phyloP scores from a whole-genome alignment of 1,140 invertebrate genomes.

The Sarcophaga peregrina region DNA sequence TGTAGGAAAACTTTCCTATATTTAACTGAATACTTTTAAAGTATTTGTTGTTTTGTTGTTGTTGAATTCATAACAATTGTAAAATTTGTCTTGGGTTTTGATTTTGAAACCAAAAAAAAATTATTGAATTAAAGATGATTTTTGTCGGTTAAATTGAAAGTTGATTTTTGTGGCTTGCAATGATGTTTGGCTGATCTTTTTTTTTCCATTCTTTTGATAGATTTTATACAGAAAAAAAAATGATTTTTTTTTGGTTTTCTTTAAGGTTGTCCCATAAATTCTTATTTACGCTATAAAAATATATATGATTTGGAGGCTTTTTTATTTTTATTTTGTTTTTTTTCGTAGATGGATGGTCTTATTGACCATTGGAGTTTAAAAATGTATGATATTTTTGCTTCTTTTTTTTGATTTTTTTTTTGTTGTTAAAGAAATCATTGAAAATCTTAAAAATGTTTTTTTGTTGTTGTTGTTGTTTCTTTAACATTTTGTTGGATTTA shows the following conservation, averaged over 20 bases:
- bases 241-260: constrained; percentile 13
- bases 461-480: neutral
- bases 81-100: neutral
- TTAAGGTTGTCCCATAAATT: constrained; percentile 42
- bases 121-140: neutral
- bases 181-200: neutral
- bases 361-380: too few species aligned
- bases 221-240: neutral
- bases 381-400: too few species aligned
- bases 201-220: too few species aligned
- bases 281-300: constrained; percentile 37
- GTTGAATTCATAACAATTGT: neutral
- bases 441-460: constrained; percentile 16
- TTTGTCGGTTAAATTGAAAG: constrained; percentile 1
- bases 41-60: too few species aligned
- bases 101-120: too few species aligned
- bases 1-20: too few species aligned
- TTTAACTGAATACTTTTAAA: too few species aligned
- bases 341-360: neutral
- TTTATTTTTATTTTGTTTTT: neutral
- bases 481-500: too few species aligned
- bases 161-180: neutral
- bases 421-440: constrained; percentile 14
- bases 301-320: neutral
- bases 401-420: neutral